Conservation (phyloP, 2,113 vertebrate genomes). For the Chitala chitala region DNA sequence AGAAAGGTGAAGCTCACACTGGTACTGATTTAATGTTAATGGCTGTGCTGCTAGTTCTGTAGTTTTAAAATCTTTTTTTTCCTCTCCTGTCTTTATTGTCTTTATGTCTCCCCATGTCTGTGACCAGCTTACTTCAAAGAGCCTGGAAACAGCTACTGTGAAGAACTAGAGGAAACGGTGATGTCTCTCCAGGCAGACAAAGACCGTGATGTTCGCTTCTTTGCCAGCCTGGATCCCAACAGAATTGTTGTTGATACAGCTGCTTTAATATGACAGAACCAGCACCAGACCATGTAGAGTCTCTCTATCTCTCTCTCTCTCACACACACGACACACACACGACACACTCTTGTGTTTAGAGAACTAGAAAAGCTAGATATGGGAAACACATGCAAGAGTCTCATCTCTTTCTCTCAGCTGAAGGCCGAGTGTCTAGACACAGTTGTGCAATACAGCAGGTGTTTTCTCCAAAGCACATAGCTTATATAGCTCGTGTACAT, state of each 20-base stretch:
- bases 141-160: constrained; percentile 75
- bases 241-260: constrained; percentile 55
- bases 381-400: constrained; percentile 23
- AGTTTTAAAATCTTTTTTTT: neutral
- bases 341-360: neutral
- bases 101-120: neutral
- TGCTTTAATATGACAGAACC: constrained; percentile 57
- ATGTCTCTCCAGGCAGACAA: constrained; percentile 75
- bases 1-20: constrained; percentile 66
- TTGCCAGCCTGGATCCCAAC: constrained; percentile 73
- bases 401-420: constrained; percentile 30
- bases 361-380: neutral
- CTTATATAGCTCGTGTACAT: constrained; percentile 41
- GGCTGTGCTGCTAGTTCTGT: neutral
- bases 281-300: constrained; percentile 47
- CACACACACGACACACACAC: constrained; percentile 23
- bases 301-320: constrained; percentile 2
- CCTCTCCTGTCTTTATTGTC: neutral
- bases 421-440: constrained; percentile 23
- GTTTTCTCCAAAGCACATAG: constrained; percentile 57
- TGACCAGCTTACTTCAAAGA: constrained; percentile 78
- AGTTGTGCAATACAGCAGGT: constrained; percentile 39
- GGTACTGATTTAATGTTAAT: neutral
- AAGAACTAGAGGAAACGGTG: constrained; percentile 76
- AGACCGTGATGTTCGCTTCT: constrained; percentile 82